Evolutionary conservation across 2,797 vertebrate species (phyloP), one percentile per base, ranked within the genome.

Genomic region (Chromis chromis): DNA sequence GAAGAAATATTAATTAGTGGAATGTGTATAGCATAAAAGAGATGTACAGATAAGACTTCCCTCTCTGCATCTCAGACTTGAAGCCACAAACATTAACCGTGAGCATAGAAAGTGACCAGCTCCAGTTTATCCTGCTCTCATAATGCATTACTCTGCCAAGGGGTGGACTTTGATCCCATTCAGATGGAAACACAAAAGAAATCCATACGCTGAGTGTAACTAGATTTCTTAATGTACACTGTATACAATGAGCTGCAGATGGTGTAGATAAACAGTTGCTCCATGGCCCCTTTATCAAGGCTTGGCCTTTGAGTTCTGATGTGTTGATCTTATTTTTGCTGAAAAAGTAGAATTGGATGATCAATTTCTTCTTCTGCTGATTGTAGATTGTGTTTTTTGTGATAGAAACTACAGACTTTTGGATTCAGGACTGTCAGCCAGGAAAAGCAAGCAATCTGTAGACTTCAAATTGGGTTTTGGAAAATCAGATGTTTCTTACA

Each of bases 131-230:
- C 24, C 9, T 17, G 11, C 9, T 65, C 13, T 36, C 50, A 67
- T 59, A 62, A 65, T 8, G 16, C 40, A 62, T 31, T 24, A 42
- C 21, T 19, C 9, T 14, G 49, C 14, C 42, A 56, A 7, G 57
- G 2, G 31, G 31, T 19, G 16, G 24, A 66, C 66, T 71, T 48
- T 44, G 56, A 27, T 63, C 56, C 61, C 31, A 12, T 48, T 40
- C 25, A 55, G 19, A 70, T 54, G 31, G 27, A n/a, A 17, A 58
- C 11, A 27, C 17, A n/a, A 64, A 52, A 46, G 31, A 56, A 56
- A 53, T 27, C 24, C 50, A 25, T 40, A 6, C 24, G 27, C 42
- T 44, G 24, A 27, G 44, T 39, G 27, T 44, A 14, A 56, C 12
- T 4, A 9, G 33, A 28, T 28, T 12, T 9, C n/a, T 42, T 4